Conservation (phyloP, 2,888 invertebrate species). For the Lasioglossum figueresi region DNA sequence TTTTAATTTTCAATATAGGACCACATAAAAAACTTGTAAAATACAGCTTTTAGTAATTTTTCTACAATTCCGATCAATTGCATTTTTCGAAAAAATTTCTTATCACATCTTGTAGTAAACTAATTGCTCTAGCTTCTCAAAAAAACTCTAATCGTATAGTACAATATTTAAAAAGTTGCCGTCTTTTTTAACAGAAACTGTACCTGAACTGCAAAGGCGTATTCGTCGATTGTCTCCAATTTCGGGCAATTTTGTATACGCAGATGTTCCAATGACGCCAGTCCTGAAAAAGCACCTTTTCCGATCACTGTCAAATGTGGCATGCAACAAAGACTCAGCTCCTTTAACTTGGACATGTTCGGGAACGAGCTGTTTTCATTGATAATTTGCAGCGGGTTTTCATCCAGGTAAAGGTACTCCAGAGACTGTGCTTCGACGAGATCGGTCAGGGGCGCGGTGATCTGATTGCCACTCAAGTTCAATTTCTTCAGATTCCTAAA, state of each 20-base stretch:
- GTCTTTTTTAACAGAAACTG: no score
- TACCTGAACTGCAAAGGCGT: conserved; percentile 82
- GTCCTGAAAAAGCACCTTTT: conserved; percentile 85
- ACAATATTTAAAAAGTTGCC: no score
- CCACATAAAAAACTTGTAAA: no score
- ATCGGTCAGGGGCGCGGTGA: conserved; percentile 86
- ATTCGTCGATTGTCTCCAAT: conserved; percentile 86
- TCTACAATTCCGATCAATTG: no score
- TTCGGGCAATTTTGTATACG: conserved; percentile 88
- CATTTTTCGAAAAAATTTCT: no score
- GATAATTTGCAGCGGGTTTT: conserved; percentile 88
- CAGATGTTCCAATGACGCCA: conserved; percentile 86
- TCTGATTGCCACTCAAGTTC: conserved; percentile 88
- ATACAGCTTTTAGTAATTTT: no score
- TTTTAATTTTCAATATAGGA: no score
- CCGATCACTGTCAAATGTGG: conserved; percentile 86
- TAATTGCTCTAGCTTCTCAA: no score
- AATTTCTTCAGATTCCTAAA: conserved; percentile 86
- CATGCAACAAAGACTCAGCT: conserved; percentile 90
- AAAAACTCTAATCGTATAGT: no score
- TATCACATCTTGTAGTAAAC: no score
- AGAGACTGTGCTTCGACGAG: conserved; percentile 87
- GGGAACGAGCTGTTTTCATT: conserved; percentile 87
- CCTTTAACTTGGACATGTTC: conserved; percentile 86
- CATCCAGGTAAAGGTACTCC: conserved; percentile 87